These are phyloP conservation scores for Vireo griseus DNA, from an alignment of 2,797 vertebrate genomes.

Conservation along the genomic window DNA sequence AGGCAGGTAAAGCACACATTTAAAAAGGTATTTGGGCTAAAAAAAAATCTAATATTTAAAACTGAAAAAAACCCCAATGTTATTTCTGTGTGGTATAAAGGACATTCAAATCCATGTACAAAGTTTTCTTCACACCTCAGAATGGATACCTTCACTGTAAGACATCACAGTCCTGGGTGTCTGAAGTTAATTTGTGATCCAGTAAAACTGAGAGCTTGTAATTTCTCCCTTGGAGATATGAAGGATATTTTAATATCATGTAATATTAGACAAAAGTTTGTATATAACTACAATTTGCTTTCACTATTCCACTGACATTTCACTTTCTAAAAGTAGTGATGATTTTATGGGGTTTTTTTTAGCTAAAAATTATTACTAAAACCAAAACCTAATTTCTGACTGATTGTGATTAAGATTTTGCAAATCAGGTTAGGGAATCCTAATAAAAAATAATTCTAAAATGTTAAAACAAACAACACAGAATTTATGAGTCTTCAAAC, in stretches of 20 bases:
- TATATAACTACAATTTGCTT: neutral
- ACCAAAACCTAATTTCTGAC: neutral
- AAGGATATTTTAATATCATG: neutral
- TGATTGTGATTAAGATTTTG: neutral
- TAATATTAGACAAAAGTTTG: neutral
- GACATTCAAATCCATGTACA: neutral
- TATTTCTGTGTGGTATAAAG: neutral
- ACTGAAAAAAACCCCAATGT: neutral
- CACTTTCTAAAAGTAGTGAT: neutral
- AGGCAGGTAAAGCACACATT: neutral
- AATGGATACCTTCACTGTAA: neutral
- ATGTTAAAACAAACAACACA: neutral
- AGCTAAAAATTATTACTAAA: neutral
- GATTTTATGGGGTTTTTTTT: neutral
- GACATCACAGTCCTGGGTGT: neutral
- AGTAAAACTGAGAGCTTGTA: neutral
- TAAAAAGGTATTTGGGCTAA: neutral
- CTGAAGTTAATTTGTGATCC: neutral
- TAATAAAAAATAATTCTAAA: neutral
- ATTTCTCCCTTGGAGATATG: neutral
- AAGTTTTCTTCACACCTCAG: neutral
- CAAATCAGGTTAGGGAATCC: neutral
- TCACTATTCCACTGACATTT: neutral
- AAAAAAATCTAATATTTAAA: neutral
- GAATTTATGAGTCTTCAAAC: neutral